A percentile compares a stretch with the other conserved stretches of the same genome.
Evolutionary conservation across 2,797 vertebrate genomes (phyloP).

Genomic region (Cirrhinus mrigala): DNA sequence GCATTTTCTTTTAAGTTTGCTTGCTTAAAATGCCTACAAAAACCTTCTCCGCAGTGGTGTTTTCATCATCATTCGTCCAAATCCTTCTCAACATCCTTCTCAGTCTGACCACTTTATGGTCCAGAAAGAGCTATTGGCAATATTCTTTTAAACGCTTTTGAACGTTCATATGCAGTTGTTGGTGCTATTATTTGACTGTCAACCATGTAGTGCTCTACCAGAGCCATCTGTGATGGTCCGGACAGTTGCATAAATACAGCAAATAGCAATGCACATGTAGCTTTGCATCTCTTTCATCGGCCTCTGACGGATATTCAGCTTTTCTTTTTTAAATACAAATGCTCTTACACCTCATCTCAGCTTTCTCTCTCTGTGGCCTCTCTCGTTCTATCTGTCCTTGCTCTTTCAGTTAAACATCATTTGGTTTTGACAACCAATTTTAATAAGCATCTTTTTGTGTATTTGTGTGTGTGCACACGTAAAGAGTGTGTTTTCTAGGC

Average conservation of each 20-base stretch:
- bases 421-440: not conserved
- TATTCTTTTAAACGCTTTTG: not conserved
- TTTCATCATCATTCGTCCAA: constrained; percentile 13
- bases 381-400: constrained; percentile 59
- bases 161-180: constrained; percentile 35
- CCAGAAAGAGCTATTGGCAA: constrained; percentile 13
- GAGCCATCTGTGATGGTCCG: constrained; percentile 7
- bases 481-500: constrained; percentile 5
- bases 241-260: constrained; percentile 9
- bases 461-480: not conserved
- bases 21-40: constrained; percentile 9
- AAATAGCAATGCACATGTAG: constrained; percentile 40
- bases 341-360: constrained; percentile 5
- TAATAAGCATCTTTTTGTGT: constrained; percentile 9
- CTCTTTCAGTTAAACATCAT: constrained; percentile 64
- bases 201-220: constrained; percentile 38
- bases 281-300: constrained; percentile 42
- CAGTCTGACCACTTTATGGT: constrained; percentile 16
- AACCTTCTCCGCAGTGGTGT: not conserved
- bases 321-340: constrained; percentile 25
- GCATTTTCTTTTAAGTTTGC: constrained; percentile 28
- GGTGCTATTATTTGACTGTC: constrained; percentile 56
- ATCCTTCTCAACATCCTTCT: not conserved
- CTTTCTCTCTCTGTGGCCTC: constrained; percentile 40
- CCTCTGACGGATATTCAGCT: constrained; percentile 14